Conservation (phyloP, 2,113 vertebrate species). For the Talpa occidentalis region DNA sequence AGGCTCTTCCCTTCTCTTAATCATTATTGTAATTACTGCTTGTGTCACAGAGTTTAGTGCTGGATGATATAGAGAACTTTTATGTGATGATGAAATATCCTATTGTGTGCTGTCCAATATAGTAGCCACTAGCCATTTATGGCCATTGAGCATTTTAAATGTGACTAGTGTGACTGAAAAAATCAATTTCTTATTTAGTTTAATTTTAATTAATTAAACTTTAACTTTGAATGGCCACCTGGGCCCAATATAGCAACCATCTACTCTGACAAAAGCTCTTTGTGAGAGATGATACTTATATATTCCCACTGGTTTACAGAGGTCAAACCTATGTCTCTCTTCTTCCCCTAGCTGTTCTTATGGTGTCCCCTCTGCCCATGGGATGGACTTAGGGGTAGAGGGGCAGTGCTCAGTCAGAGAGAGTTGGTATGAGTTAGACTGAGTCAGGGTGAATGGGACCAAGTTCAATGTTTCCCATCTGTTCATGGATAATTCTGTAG, state of each 20-base stretch:
- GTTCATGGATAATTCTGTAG: background rate
- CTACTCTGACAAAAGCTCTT: constrained; percentile 15
- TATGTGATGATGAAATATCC: background rate
- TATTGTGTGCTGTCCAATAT: background rate
- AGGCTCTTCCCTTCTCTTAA: background rate
- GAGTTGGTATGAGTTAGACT: background rate
- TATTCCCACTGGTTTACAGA: background rate
- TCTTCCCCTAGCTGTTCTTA: background rate
- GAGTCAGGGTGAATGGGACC: background rate
- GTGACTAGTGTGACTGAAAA: background rate
- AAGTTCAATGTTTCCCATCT: background rate
- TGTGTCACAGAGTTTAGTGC: background rate
- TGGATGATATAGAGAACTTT: background rate
- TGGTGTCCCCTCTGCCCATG: background rate
- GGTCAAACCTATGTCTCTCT: background rate
- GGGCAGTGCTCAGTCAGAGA: background rate
- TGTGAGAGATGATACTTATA: background rate
- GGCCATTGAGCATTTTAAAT: constrained; percentile 10
- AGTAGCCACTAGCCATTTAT: background rate
- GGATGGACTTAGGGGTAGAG: background rate
- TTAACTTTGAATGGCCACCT: background rate
- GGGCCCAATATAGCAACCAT: background rate
- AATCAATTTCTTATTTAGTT: constrained; percentile 52
- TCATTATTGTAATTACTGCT: background rate
- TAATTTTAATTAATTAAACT: constrained; percentile 46